Evolutionary conservation across 2,888 invertebrate species (phyloP).

Genomic region (Opisthograptis luteolata): DNA sequence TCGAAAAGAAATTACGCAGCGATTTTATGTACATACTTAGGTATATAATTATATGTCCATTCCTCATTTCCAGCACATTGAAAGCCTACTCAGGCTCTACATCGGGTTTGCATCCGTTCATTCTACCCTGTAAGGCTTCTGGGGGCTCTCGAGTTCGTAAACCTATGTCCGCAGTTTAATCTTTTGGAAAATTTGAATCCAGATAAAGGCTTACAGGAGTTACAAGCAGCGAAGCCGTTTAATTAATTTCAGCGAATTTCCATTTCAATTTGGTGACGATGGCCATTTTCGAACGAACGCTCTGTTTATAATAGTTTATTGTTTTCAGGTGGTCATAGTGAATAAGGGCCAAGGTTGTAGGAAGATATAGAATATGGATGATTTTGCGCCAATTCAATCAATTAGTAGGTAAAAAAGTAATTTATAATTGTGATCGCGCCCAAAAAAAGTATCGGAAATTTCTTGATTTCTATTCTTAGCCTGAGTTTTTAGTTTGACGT

Average conservation of each 20-base stretch:
- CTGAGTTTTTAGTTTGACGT: no score
- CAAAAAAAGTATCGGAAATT: no score
- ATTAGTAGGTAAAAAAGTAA: no score
- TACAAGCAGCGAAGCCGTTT: constrained; percentile 47
- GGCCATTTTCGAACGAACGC: not conserved
- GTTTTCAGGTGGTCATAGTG: no score
- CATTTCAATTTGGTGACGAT: constrained; percentile 34
- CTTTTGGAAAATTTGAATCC: constrained; percentile 64
- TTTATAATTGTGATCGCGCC: no score
- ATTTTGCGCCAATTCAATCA: no score
- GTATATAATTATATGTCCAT: no score
- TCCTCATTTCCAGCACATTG: constrained; percentile 15
- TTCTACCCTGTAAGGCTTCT: constrained; percentile 48
- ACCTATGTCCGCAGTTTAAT: constrained; percentile 64
- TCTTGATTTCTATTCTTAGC: no score
- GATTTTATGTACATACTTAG: not conserved
- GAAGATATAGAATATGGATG: no score
- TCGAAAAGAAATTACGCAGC: no score
- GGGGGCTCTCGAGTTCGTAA: constrained; percentile 57
- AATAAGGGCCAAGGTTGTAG: no score
- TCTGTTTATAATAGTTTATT: no score
- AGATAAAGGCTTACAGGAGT: constrained; percentile 50
- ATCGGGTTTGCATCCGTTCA: constrained; percentile 13
- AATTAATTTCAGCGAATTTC: constrained; percentile 52
- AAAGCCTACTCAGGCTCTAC: constrained; percentile 12